These are phyloP conservation scores for Xenopus borealis DNA, from an alignment of 2,113 vertebrate species.

Conservation along the genomic window DNA sequence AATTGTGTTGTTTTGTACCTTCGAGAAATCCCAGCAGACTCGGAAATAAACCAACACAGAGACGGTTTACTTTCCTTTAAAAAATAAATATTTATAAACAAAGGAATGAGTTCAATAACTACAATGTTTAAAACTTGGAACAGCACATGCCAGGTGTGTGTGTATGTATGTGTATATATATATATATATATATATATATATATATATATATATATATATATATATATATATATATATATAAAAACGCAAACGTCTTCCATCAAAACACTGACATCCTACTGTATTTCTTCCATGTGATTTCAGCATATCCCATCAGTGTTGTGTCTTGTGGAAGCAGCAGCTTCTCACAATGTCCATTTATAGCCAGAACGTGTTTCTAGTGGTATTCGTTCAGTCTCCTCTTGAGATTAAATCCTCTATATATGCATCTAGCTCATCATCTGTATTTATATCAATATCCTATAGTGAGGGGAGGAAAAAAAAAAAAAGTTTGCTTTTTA, in stretches of 20 bases:
- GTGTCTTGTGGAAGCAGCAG: background rate
- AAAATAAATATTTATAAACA: conserved; percentile 79
- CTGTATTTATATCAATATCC: conserved; percentile 98
- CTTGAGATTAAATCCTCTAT: conserved; percentile 96
- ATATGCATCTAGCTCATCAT: conserved; percentile 95
- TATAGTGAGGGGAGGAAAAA: conserved; percentile 63
- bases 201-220: no score
- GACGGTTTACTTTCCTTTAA: conserved; percentile 61
- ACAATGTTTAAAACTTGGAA: conserved; percentile 55
- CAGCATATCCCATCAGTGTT: background rate
- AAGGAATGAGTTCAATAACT: conserved; percentile 57
- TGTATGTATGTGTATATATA: no score
- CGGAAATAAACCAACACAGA: conserved; percentile 41
- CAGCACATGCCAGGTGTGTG: conserved; percentile 54
- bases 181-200: no score
- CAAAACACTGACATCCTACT: conserved; percentile 35
- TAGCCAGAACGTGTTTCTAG: background rate
- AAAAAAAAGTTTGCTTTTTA: background rate
- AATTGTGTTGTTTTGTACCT: background rate
- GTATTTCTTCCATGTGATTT: background rate
- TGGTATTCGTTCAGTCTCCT: conserved; percentile 72
- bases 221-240: no score
- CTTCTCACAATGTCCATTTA: background rate
- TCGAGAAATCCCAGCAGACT: background rate
- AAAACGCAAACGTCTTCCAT: conserved; percentile 49